Percentiles rank a stretch among this genome's conserved stretches.
These are phyloP conservation scores for Petrolisthes cinctipes DNA, from an alignment of 2,888 invertebrate genomes.

Conservation along the genomic window DNA sequence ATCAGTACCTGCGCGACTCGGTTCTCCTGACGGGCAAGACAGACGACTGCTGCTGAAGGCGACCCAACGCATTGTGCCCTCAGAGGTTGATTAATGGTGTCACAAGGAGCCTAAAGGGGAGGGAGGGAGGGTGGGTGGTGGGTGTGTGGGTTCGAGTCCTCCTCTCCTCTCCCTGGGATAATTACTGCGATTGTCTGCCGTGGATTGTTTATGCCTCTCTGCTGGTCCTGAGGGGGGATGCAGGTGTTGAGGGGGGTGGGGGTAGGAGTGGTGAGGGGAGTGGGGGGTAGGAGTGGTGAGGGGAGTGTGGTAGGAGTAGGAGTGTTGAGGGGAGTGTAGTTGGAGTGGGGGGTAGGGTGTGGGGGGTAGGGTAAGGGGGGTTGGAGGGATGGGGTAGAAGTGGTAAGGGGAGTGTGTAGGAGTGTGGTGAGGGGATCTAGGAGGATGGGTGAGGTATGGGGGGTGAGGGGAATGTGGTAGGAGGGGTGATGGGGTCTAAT, in stretches of 20 bases:
- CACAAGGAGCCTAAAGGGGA: slow-evolving; percentile 11
- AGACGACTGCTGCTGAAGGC: slow-evolving; percentile 24
- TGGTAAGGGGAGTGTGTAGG: background rate
- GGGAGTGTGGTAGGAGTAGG: background rate
- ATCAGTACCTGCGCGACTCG: slow-evolving; percentile 21
- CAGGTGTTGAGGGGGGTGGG: background rate
- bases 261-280: background rate
- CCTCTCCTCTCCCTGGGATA: slow-evolving; percentile 4
- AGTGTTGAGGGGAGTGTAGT: background rate
- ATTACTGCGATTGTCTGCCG: slow-evolving; percentile 43
- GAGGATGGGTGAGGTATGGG: background rate
- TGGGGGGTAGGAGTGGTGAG: background rate
- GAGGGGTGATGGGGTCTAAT: no score
- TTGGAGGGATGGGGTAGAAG: background rate
- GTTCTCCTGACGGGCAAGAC: slow-evolving; percentile 10
- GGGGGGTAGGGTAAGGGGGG: no score
- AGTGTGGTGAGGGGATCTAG: background rate
- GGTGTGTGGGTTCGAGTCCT: background rate
- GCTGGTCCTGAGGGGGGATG: background rate
- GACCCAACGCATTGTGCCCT: slow-evolving; percentile 26
- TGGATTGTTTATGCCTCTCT: slow-evolving; percentile 34
- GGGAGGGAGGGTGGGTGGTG: background rate
- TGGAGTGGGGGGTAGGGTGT: background rate
- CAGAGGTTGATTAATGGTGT: slow-evolving; percentile 40
- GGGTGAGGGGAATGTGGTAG: background rate